Evolutionary conservation across 2,113 vertebrate genomes (phyloP), one percentile per base, ranked within the genome.

Genomic region (Corythaixoides concolor): DNA sequence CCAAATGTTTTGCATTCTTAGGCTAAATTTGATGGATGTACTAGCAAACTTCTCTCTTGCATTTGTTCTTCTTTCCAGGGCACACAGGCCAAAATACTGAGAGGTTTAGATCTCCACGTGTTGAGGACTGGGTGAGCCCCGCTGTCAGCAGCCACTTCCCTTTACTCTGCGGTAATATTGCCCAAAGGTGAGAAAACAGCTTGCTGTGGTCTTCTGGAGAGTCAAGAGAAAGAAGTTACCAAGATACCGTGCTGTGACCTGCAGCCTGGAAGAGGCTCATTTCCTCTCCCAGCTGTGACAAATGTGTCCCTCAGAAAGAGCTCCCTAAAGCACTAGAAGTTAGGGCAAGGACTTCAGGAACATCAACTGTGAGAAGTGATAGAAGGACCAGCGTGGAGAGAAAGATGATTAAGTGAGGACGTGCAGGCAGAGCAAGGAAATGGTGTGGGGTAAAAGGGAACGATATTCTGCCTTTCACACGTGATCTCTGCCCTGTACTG

Each of bases 1-100:
- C 83, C 59, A 89, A 52, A 92, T 95, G 64, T 94, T 97, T 96
- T 66, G 45, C 94, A 97, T 97, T 95, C 88, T 95, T 97, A 90
- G 85, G 33, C 94, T 88, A 78, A 90, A 91, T 88, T 81, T 77
- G 88, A 90, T 75, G 85, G 87, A 96, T 73, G 66, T 43, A 3
- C 56, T 84, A 95, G 67, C 89, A 88, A 95, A 75, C 49, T 69
- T 70, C 89, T 87, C n/a, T 81, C 75, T 59, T 89, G 58, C 9
- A 9, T 69, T 94, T 92, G 16, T n/a, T 88, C 76, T 73, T 89
- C 82, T 77, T 81, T 85, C 66, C 43, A 83, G 49, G 74, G 39
- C 26, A 60, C 18, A 39, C 26, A 43, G 66, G 69, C 63, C 62
- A 35, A 93, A 88, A 62, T 1, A 20, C 9, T 17, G 45, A 84